Conservation (phyloP, 2,797 vertebrate genomes). For the Hydrocynus forskahlii region DNA sequence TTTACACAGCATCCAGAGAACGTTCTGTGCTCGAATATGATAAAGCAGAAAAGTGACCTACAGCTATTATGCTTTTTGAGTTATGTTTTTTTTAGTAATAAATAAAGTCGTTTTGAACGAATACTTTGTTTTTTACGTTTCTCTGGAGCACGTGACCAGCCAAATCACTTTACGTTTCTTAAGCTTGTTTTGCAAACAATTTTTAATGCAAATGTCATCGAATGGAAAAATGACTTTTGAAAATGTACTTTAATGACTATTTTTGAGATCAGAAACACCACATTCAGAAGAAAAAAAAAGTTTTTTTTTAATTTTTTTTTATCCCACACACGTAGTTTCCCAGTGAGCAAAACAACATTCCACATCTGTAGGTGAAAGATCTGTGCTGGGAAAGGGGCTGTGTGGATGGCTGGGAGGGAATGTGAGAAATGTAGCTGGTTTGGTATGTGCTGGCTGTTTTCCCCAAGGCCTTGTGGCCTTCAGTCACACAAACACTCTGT, state of each 20-base stretch:
- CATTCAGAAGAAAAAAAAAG: no score
- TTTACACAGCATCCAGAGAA: no score
- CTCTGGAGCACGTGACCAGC: slow-evolving; percentile 36
- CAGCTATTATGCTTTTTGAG: no score
- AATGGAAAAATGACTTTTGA: no score
- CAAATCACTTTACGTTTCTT: slow-evolving; percentile 28
- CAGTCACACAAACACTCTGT: slow-evolving; percentile 24
- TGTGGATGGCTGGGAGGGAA: background rate
- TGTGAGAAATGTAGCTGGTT: slow-evolving; percentile 1
- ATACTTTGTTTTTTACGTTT: background rate
- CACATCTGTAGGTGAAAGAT: background rate
- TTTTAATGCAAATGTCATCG: no score
- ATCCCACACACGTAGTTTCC: no score
- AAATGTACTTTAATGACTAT: no score
- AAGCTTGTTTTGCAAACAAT: slow-evolving; percentile 28
- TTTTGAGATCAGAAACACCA: no score
- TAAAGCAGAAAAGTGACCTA: no score
- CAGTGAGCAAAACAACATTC: background rate
- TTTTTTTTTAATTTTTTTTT: no score
- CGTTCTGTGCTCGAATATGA: no score
- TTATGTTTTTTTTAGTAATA: background rate
- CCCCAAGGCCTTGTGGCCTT: background rate
- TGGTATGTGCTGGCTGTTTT: slow-evolving; percentile 5
- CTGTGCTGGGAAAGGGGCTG: background rate
- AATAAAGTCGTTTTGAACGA: background rate